A percentile compares a stretch with the other conserved stretches of the same genome.
phyloP scores from a whole-genome alignment of 2,113 vertebrate species.

The Athene cunicularia region DNA sequence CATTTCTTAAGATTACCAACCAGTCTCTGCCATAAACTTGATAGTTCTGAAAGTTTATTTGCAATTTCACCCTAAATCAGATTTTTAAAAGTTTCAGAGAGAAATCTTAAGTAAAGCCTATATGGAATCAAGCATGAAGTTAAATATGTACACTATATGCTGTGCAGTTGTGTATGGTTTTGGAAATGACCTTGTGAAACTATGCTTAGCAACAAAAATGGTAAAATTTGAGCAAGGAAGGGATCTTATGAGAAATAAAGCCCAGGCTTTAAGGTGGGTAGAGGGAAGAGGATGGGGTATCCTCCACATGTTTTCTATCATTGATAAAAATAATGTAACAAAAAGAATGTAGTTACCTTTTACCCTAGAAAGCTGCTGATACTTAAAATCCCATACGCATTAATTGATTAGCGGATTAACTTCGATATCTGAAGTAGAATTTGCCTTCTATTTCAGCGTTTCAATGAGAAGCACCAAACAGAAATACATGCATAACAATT shows the following conservation, averaged over 20 bases:
- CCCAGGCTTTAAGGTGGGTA: neutral
- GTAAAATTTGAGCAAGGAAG: neutral
- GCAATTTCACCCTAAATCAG: neutral
- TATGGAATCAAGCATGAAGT: neutral
- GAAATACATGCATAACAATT: neutral
- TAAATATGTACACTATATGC: neutral
- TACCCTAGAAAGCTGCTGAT: neutral
- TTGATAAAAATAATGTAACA: neutral
- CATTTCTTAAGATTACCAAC: neutral
- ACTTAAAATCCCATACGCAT: neutral
- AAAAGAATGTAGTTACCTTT: neutral
- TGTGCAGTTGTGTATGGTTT: neutral
- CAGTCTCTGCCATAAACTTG: neutral
- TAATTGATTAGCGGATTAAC: neutral
- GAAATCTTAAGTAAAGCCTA: neutral
- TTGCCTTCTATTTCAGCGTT: neutral
- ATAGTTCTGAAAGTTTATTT: neutral
- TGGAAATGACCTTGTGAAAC: neutral
- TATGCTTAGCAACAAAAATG: neutral
- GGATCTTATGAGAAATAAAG: neutral
- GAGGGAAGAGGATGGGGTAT: neutral
- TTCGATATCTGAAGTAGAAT: neutral
- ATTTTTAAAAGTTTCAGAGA: neutral
- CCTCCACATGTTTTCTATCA: neutral
- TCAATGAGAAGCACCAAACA: neutral